Percentiles rank a stretch among this genome's conserved stretches.
Evolutionary conservation across 2,888 invertebrate species (phyloP).

Genomic region (Hirudinaria manillensis): DNA sequence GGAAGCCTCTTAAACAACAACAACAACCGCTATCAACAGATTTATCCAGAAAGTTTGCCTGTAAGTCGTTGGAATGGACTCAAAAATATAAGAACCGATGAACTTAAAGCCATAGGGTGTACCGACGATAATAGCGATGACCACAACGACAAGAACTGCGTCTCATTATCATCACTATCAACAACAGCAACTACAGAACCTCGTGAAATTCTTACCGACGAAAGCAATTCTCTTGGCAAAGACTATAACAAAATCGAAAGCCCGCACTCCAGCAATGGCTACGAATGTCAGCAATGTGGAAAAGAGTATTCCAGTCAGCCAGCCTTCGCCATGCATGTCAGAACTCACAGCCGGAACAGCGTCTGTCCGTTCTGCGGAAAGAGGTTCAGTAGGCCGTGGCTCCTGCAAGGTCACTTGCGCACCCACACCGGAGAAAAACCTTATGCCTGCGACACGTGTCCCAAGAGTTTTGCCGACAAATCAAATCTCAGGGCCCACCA

Average conservation of each 20-base stretch:
- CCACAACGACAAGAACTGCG: not conserved
- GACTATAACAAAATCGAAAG: not conserved
- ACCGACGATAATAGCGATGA: not conserved
- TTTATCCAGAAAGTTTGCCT: not conserved
- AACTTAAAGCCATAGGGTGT: not conserved
- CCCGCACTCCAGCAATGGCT: not conserved
- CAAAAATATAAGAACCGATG: too few species aligned
- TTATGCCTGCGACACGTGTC: not conserved
- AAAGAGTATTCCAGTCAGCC: constrained; percentile 10
- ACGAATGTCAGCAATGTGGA: constrained; percentile 10
- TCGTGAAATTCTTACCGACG: not conserved
- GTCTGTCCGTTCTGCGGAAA: constrained; percentile 19
- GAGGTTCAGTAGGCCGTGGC: constrained; percentile 17
- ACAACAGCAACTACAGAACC: constrained; percentile 8
- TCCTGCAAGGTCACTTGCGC: constrained; percentile 6
- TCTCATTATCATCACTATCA: not conserved
- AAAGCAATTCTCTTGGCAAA: not conserved
- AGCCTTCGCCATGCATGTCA: not conserved
- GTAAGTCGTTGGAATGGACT: too few species aligned
- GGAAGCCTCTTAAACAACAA: not conserved
- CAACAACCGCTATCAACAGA: not conserved
- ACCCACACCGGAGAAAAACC: constrained; percentile 15
- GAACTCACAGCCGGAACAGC: constrained; percentile 9
- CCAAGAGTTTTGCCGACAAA: constrained; percentile 16
- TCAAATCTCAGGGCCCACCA: constrained; percentile 14